Evolutionary conservation across 1,140 invertebrate species (phyloP), one percentile per base, ranked within the genome.

Genomic region (Maconellicoccus hirsutus): DNA sequence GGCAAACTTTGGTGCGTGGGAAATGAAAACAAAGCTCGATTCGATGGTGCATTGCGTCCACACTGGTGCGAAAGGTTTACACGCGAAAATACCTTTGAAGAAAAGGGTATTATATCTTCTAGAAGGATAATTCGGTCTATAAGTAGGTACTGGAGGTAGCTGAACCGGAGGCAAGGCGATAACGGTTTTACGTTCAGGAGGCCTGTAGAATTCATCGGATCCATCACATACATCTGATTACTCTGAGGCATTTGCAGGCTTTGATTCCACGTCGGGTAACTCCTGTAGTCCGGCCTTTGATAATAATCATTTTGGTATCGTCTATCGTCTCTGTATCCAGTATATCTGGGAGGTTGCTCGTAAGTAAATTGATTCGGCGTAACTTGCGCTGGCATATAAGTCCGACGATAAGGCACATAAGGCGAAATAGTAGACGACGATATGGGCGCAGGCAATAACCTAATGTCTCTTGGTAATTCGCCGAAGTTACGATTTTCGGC

Each of bases 91-190:
- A 66, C 61, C 61, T 61, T 61, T 61, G 21, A 61, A 61, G 4
- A 19, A 10, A 19, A 6, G 59, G 19, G 7, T 19, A 22, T 61
- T 61, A 22, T 61, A 7, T 7, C 21, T 61, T 61, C 59, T 23
- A 16, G 61, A 61, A 19, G 21, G 7, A 16, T 61, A 16, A 61
- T 6, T 7, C 59, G 7, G 59, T 8, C 59, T 16, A 61, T 7
- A 6, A 6, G 16, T 4, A 19, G 21, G 16, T 22, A 61, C 10
- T 25, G 71, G 38, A 1, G 73, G 73, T 14, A 73, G 25, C 22
- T 27, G 71, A 70, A 73, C 61, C 1, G 73, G 73, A 8, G 73
- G 73, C 12, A 73, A 61, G 10, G 73, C 73, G 27, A 72, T 69
- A 14, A 69, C 52, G 6, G 71, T 72, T 69, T 52, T 72, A 8